Conservation (phyloP, 1,140 invertebrate species). For the Drosophila serrata region DNA sequence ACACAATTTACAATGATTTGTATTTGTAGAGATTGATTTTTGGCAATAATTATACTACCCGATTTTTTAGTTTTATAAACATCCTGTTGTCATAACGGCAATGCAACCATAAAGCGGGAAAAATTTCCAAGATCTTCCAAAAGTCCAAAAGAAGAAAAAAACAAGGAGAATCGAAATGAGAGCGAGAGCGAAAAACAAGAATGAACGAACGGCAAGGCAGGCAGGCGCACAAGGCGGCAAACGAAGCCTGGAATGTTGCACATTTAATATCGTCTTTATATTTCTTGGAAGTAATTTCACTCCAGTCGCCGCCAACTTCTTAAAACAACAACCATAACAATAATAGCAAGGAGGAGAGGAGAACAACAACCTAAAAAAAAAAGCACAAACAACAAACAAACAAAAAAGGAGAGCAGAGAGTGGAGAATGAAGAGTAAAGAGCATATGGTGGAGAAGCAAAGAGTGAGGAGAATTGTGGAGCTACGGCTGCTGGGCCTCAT, state of each 20-base stretch:
- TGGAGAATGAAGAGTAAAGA: background rate
- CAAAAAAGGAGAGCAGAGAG: conserved; percentile 5
- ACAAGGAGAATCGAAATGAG: conserved; percentile 9
- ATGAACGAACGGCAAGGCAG: background rate
- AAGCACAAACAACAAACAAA: conserved; percentile 12
- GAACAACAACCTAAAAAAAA: conserved; percentile 23
- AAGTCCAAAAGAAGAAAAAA: conserved; percentile 6
- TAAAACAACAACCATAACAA: conserved; percentile 32
- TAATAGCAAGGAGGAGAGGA: conserved; percentile 1
- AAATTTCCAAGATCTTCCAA: conserved; percentile 12
- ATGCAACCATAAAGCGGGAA: conserved; percentile 23
- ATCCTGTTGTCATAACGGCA: conserved; percentile 66
- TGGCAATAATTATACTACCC: background rate
- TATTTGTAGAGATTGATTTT: background rate
- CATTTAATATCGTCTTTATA: conserved; percentile 82
- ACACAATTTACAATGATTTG: background rate
- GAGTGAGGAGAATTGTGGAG: conserved; percentile 15
- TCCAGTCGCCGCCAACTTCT: conserved; percentile 41
- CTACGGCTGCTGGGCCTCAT: conserved; percentile 7
- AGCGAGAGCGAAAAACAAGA: conserved; percentile 23
- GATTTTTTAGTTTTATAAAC: conserved; percentile 14
- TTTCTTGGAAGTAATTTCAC: conserved; percentile 82
- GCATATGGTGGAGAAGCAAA: background rate
- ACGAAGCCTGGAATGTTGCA: conserved; percentile 74
- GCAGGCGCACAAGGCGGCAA: conserved; percentile 36